Conservation (phyloP, 2,888 invertebrate species). For the Drosophila formosana region DNA sequence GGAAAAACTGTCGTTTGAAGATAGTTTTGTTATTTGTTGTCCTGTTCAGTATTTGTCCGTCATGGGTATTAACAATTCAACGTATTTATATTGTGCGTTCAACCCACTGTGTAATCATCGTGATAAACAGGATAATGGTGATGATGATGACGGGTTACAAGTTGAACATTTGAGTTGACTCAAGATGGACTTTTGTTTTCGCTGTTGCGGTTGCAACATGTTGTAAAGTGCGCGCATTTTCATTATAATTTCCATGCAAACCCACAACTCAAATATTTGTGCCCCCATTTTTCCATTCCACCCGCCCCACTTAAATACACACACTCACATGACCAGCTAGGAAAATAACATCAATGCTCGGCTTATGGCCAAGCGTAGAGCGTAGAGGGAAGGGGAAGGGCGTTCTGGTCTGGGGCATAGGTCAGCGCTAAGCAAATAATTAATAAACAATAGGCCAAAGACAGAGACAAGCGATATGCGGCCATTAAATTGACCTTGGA, state of each 20-base stretch:
- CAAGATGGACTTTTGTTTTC: constrained; percentile 23
- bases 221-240: constrained; percentile 22
- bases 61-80: not conserved
- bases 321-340: constrained; percentile 17
- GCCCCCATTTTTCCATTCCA: not conserved
- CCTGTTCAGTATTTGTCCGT: not conserved
- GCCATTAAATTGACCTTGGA: constrained; percentile 61
- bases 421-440: constrained; percentile 67
- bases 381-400: not conserved
- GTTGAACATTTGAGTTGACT: constrained; percentile 25
- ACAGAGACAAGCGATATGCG: constrained; percentile 15
- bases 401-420: constrained; percentile 7
- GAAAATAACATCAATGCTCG: constrained; percentile 30
- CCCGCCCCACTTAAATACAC: constrained; percentile 4
- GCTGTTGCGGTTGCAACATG: constrained; percentile 31
- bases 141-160: constrained; percentile 9
- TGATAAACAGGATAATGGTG: not conserved
- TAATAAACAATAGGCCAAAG: constrained; percentile 61
- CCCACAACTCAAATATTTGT: constrained; percentile 48
- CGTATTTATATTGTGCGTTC: not conserved
- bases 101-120: not conserved
- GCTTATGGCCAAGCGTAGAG: constrained; percentile 22
- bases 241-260: constrained; percentile 45
- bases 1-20: too few relatives aligned
- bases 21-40: too few relatives aligned